Base-by-base conservation (phyloP, 2,113 vertebrate genomes). In the Mionectes macconnelli region DNA sequence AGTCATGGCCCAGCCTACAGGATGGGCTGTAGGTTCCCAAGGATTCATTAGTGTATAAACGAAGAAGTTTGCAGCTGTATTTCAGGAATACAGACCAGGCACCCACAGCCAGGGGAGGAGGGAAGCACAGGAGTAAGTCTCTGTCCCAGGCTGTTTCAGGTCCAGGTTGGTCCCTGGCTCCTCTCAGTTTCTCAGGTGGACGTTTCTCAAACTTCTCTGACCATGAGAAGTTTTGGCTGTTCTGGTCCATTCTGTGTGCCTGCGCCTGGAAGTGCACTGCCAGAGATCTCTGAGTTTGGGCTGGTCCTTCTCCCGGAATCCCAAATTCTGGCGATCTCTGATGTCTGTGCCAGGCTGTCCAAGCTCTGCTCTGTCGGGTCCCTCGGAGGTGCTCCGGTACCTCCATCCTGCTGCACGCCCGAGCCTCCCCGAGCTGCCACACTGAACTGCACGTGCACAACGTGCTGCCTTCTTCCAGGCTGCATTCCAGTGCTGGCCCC, bases 311-410 rank as follows among this genome's bases (percentile, higher is more conserved):
- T 17, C 10, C 37, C 8, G 52, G 89, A 23, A 57, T 83, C 12
- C 91, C 84, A 83, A 44, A 40, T 82, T 49, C 27, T 0, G 2
- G 3, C 0, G 8, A 47, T 93, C 87, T 88, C 75, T 64, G 77
- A 0, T 3, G 37, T 63, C 4, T n/a, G 68, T 39, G n/a, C 22
- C 0, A 1, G 44, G 78, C 67, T 79, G 56, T 40, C 30, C 1
- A 4, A 47, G 64, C 21, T 1, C 10, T 45, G 72, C 6, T 20
- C 64, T 64, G 42, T 45, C 0, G 0, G 64, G 13, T 27, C 2
- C 62, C 53, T 16, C 0, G 1, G 70, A 23, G 67, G 10, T 33
- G 44, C 70, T 82, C 40, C 0, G 0, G 14, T 49, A 5, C 59
- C 84, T 64, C 42, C 39, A 14, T 22, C 35, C 91, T 44, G 73